phyloP scores from a whole-genome alignment of 2,113 vertebrate genomes.

The Rhinolophus sinicus region DNA sequence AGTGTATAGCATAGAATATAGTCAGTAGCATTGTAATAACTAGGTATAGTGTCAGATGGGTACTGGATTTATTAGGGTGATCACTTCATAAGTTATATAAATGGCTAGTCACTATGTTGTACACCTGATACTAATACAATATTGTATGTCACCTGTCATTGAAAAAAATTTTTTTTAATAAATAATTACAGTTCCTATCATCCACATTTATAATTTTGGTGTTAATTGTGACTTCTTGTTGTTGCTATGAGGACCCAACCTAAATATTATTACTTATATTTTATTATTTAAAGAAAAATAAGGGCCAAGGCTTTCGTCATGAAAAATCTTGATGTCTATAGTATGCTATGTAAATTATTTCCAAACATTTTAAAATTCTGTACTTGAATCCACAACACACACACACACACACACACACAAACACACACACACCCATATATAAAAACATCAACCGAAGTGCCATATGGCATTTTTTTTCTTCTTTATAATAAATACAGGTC shows the following conservation, averaged over 20 bases:
- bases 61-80: too few species aligned
- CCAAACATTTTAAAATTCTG: not conserved
- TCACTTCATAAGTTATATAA: too few species aligned
- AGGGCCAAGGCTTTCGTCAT: not conserved
- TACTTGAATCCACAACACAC: not conserved
- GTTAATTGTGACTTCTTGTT: not conserved
- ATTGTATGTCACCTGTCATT: too few species aligned
- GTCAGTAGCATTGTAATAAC: too few species aligned
- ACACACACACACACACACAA: not conserved
- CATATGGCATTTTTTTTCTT: not conserved
- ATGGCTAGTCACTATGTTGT: too few species aligned
- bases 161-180: too few species aligned
- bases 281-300: constrained; percentile 39
- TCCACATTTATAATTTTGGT: not conserved
- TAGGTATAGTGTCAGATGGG: too few species aligned
- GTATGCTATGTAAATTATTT: not conserved
- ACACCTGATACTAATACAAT: too few species aligned
- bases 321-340: not conserved
- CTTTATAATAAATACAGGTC: not conserved
- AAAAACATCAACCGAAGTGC: not conserved
- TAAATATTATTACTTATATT: not conserved
- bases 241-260: not conserved
- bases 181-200: not conserved
- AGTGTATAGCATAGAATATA: too few species aligned
- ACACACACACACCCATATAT: not conserved